These are phyloP conservation scores for Chironomus riparius DNA, from an alignment of 2,888 invertebrate species.

Conservation along the genomic window DNA sequence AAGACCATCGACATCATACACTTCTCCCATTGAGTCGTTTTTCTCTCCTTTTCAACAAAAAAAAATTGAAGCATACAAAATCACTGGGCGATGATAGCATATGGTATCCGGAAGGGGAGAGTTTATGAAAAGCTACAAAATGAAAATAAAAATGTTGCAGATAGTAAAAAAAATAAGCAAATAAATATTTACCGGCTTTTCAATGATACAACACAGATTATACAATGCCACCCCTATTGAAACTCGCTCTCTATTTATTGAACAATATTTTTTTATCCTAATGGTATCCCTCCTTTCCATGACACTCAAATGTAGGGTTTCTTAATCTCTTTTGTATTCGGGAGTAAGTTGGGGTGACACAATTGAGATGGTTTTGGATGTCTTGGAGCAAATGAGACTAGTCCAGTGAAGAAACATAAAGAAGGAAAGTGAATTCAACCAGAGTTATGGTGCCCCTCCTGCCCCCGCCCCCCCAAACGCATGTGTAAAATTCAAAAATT, in stretches of 20 bases:
- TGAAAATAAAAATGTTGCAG: background rate
- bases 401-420: too few relatives aligned
- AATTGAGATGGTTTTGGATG: too few relatives aligned
- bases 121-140: too few relatives aligned
- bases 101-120: background rate
- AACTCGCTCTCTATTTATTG: background rate
- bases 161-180: background rate
- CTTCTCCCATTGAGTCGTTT: too few relatives aligned
- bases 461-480: too few relatives aligned
- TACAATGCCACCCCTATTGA: background rate
- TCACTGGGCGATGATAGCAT: background rate
- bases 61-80: too few relatives aligned
- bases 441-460: too few relatives aligned
- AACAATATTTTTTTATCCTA: background rate
- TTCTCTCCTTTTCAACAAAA: too few relatives aligned
- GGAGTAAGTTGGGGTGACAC: too few relatives aligned
- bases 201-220: background rate
- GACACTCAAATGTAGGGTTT: background rate
- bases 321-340: background rate
- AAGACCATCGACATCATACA: background rate
- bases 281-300: background rate
- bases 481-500: too few relatives aligned
- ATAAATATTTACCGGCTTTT: constrained; percentile 25
- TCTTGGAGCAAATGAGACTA: too few relatives aligned
- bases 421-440: too few relatives aligned